Base-by-base conservation (phyloP, 2,113 vertebrate species). In the Macrotus californicus region DNA sequence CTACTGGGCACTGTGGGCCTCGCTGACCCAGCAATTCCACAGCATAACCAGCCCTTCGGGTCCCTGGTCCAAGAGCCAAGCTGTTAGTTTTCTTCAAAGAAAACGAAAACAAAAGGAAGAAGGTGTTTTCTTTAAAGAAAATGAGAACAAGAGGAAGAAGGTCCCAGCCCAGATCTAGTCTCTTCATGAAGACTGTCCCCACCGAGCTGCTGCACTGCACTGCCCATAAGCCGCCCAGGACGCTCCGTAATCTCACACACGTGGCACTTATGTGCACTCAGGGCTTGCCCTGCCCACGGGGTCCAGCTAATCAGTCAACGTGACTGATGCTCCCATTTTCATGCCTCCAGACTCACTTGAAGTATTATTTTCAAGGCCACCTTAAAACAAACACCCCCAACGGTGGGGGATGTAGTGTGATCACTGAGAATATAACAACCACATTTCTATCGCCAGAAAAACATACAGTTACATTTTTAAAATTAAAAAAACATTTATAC, bases 81-180 rank as follows among this genome's bases (percentile, higher is more conserved):
- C n/a, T n/a, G n/a, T n/a, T n/a, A n/a, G n/a, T n/a, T n/a, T n/a
- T n/a, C n/a, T n/a, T n/a, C n/a, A n/a, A n/a, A n/a, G n/a, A n/a
- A n/a, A n/a, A n/a, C n/a, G n/a, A n/a, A n/a, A n/a, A n/a, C n/a
- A n/a, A n/a, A n/a, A n/a, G n/a, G n/a, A n/a, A n/a, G n/a, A n/a
- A n/a, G n/a, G n/a, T n/a, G n/a, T 59, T 59, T 93, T 93, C 34
- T 89, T 54, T 50, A 94, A 91, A 88, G 36, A 88, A 86, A 95
- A 91, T 10, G 41, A 36, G 70, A 41, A 87, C 29, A 22, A 85
- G 16, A 34, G 36, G 14, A 67, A 79, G 88, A 86, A 46, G 18
- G 52, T 36, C 29, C 73, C 69, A 82, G 34, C 46, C 16, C 73
- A 81, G 87, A 39, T 81, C 50, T 64, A 22, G 56, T 91, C 24